Percentiles rank a stretch among this genome's conserved stretches.
Evolutionary conservation across 2,113 vertebrate species (phyloP).

Genomic region (Azemiops feae): DNA sequence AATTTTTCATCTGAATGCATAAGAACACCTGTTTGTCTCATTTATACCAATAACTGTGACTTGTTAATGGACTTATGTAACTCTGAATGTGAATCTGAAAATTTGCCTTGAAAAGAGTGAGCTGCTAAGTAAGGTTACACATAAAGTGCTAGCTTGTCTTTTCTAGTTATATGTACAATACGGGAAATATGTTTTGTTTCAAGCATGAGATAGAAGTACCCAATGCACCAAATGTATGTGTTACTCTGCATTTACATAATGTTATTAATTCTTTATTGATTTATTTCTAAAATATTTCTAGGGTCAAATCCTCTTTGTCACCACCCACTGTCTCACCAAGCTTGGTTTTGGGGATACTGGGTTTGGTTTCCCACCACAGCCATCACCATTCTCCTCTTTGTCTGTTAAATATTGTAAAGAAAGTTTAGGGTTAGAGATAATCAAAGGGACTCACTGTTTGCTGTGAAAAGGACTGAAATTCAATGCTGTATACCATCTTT

Average conservation of each 20-base stretch:
- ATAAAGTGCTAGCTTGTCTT: background rate
- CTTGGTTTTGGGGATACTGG: background rate
- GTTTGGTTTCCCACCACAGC: background rate
- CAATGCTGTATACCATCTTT: background rate
- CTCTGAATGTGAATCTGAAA: constrained; percentile 27
- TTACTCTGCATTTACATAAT: background rate
- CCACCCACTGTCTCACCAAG: background rate
- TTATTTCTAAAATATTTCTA: background rate
- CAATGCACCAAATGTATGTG: background rate
- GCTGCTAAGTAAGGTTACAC: background rate
- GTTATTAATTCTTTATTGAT: background rate
- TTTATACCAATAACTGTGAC: constrained; percentile 19
- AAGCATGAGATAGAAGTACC: background rate
- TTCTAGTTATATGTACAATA: background rate
- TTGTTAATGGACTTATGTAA: constrained; percentile 29
- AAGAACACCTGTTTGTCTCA: constrained; percentile 43
- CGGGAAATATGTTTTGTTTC: background rate
- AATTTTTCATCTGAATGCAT: constrained; percentile 46
- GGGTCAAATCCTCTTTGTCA: background rate
- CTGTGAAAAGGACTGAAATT: background rate
- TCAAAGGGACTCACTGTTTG: background rate
- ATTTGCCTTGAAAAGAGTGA: background rate
- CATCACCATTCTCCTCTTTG: background rate
- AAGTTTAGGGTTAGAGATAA: background rate
- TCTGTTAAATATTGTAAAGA: background rate